These are phyloP conservation scores for Coenonympha glycerion DNA, from an alignment of 2,888 invertebrate genomes.

Conservation along the genomic window DNA sequence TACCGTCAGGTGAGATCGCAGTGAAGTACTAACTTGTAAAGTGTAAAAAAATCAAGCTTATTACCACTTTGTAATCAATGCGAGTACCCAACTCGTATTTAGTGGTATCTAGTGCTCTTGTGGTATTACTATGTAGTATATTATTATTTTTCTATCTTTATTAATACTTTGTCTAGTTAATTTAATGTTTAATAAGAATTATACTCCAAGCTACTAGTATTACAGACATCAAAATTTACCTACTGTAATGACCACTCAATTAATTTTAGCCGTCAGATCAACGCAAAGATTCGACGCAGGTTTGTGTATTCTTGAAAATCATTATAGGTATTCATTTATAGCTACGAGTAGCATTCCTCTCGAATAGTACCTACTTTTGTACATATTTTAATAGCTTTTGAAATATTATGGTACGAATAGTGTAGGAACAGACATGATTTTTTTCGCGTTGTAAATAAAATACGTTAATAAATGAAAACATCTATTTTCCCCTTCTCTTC, in stretches of 20 bases:
- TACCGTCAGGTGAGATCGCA: too few relatives aligned
- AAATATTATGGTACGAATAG: background rate
- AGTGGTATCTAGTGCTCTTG: too few relatives aligned
- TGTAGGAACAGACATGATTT: background rate
- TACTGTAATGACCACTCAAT: slow-evolving; percentile 4
- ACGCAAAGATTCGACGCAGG: slow-evolving; percentile 24
- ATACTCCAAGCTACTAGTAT: too few relatives aligned
- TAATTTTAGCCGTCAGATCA: slow-evolving; percentile 26
- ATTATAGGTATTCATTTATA: background rate
- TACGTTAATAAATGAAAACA: slow-evolving; percentile 20
- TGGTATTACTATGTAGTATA: too few relatives aligned
- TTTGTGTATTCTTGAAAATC: slow-evolving; percentile 12
- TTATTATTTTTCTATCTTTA: too few relatives aligned
- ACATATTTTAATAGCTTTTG: background rate
- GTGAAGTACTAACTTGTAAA: too few relatives aligned
- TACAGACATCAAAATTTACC: too few relatives aligned
- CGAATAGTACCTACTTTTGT: background rate
- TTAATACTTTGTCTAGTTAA: too few relatives aligned
- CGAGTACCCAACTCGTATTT: too few relatives aligned
- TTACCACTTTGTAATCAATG: too few relatives aligned
- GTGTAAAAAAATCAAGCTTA: too few relatives aligned
- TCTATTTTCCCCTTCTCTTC: slow-evolving; percentile 33
- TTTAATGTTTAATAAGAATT: too few relatives aligned
- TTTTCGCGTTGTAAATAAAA: background rate
- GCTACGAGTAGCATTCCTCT: background rate